Conservation (phyloP, 2,113 vertebrate genomes). For the Telmatochromis sp. region DNA sequence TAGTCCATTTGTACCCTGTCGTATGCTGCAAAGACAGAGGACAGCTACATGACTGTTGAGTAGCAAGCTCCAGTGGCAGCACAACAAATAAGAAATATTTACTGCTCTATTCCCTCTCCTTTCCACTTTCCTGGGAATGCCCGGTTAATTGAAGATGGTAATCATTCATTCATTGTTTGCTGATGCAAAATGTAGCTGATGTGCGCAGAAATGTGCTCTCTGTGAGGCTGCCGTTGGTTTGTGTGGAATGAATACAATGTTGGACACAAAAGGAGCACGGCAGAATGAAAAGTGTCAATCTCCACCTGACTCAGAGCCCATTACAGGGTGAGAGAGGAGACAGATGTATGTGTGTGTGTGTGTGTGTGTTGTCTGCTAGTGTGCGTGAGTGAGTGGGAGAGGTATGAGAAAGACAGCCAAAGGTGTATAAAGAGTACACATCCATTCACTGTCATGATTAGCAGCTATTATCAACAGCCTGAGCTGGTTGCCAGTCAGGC, state of each 20-base stretch:
- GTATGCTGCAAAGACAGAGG: neutral
- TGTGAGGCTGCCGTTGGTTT: constrained; percentile 11
- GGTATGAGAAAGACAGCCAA: constrained; percentile 16
- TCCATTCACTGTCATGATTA: constrained; percentile 52
- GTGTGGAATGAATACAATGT: constrained; percentile 49
- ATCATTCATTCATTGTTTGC: constrained; percentile 6
- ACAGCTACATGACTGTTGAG: neutral
- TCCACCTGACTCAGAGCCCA: constrained; percentile 62
- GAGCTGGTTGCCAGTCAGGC: constrained; percentile 42
- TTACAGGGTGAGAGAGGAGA: constrained; percentile 53
- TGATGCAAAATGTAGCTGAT: constrained; percentile 43
- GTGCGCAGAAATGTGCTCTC: constrained; percentile 28
- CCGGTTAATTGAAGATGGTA: constrained; percentile 17
- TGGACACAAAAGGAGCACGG: constrained; percentile 53
- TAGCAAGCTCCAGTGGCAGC: neutral
- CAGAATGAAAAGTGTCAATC: constrained; percentile 64
- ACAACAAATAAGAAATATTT: constrained; percentile 1
- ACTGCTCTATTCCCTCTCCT: neutral
- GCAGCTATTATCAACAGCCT: constrained; percentile 42
- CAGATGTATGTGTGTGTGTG: neutral
- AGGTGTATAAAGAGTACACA: constrained; percentile 40
- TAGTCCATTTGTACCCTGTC: neutral
- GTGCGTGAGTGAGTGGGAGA: neutral
- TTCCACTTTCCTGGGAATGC: neutral
- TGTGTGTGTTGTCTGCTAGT: neutral